phyloP scores from a whole-genome alignment of 2,888 invertebrate species.

The Thecocarcelia acutangulata region DNA sequence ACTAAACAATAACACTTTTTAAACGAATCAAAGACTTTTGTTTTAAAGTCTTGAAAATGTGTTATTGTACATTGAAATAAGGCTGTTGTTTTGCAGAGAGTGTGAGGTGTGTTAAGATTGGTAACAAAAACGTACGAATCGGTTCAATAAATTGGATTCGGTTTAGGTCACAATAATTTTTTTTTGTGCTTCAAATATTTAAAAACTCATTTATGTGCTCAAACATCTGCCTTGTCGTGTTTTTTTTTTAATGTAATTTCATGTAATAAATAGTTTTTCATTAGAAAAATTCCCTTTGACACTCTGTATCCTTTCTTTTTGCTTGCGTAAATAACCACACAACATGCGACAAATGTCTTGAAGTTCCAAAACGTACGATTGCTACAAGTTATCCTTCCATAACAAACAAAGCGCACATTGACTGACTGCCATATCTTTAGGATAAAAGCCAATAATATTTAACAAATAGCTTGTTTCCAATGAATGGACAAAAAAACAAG shows the following conservation, averaged over 20 bases:
- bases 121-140: slow-evolving; percentile 23
- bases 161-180: slow-evolving; percentile 43
- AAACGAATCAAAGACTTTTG: slow-evolving; percentile 34
- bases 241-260: slow-evolving; percentile 39
- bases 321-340: slow-evolving; percentile 55
- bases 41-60: slow-evolving; percentile 15
- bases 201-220: slow-evolving; percentile 39
- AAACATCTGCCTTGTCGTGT: slow-evolving; percentile 57
- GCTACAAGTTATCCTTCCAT: slow-evolving; percentile 61
- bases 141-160: slow-evolving; percentile 23
- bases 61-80: neutral
- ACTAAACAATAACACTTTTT: slow-evolving; percentile 14
- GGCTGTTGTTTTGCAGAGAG: neutral
- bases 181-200: slow-evolving; percentile 24
- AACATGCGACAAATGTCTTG: slow-evolving; percentile 62
- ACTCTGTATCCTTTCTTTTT: slow-evolving; percentile 54
- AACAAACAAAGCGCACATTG: slow-evolving; percentile 26
- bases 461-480: slow-evolving; percentile 27
- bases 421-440: slow-evolving; percentile 55
- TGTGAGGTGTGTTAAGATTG: neutral
- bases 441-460: slow-evolving; percentile 62
- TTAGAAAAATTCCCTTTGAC: slow-evolving; percentile 63
- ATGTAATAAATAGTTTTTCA: slow-evolving; percentile 52
- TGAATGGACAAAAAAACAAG: slow-evolving; percentile 16
- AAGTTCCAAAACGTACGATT: slow-evolving; percentile 57